These are phyloP conservation scores for Nanger granti DNA, from an alignment of 2,113 vertebrate species.

Conservation along the genomic window DNA sequence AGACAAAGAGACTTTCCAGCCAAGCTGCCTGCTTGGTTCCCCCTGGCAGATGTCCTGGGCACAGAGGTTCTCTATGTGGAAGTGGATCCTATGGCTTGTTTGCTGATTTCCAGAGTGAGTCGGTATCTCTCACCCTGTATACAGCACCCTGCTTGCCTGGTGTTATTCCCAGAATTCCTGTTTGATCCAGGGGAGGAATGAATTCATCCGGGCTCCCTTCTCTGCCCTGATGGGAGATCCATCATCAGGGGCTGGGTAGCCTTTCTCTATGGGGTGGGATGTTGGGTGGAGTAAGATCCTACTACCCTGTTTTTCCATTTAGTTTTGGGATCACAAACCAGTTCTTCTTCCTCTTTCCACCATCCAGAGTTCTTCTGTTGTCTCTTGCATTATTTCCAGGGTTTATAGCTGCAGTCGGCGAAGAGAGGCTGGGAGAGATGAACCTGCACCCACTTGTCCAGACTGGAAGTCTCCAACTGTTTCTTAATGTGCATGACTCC, in stretches of 20 bases:
- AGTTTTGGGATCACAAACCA: neutral
- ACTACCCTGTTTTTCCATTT: neutral
- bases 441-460: neutral
- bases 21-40: neutral
- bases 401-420: neutral
- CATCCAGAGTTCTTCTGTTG: neutral
- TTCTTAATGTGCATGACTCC: neutral
- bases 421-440: neutral
- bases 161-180: neutral
- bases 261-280: neutral
- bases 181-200: neutral
- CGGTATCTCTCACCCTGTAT: neutral
- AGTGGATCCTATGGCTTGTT: neutral
- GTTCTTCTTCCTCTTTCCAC: neutral
- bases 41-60: neutral
- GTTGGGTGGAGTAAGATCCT: neutral
- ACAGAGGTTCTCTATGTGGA: neutral
- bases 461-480: neutral
- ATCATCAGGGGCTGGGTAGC: fast-evolving
- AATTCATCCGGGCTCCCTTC: neutral
- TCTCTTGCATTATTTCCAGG: neutral
- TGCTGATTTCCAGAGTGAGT: neutral
- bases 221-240: neutral
- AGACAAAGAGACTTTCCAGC: neutral
- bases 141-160: neutral